phyloP scores from a whole-genome alignment of 2,888 invertebrate species.

The Venusia cambrica region DNA sequence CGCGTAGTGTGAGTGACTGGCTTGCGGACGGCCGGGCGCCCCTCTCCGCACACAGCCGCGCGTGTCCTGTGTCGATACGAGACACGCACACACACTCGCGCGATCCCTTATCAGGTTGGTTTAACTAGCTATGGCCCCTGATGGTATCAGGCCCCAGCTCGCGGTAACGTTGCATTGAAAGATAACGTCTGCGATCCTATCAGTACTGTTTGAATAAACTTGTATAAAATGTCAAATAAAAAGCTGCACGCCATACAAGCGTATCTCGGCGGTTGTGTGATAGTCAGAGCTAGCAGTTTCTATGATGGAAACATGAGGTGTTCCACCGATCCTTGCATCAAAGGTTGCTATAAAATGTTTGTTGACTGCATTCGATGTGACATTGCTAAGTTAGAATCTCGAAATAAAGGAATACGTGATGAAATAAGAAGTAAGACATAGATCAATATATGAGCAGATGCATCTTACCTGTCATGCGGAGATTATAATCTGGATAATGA shows the following conservation, averaged over 20 bases:
- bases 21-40: conserved; percentile 53
- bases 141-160: conserved; percentile 72
- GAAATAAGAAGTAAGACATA: too few relatives aligned
- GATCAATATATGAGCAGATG: too few relatives aligned
- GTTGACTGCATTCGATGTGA: too few relatives aligned
- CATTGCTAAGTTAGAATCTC: too few relatives aligned
- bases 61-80: conserved; percentile 35
- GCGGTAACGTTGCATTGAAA: conserved; percentile 81
- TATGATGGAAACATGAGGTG: conserved; percentile 31
- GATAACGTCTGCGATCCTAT: conserved; percentile 78
- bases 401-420: too few relatives aligned
- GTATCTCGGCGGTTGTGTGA: conserved; percentile 64
- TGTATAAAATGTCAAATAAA: conserved; percentile 81
- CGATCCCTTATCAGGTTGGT: conserved; percentile 77
- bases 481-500: too few relatives aligned
- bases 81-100: conserved; percentile 51
- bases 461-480: too few relatives aligned
- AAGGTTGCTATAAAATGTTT: conserved; percentile 2
- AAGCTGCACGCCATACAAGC: conserved; percentile 71
- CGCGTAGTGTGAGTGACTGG: conserved; percentile 78
- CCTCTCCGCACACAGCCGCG: conserved; percentile 57
- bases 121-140: conserved; percentile 80
- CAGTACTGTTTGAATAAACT: conserved; percentile 79
- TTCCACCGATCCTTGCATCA: too few relatives aligned
- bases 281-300: conserved; percentile 41